Percentiles rank a stretch among this genome's conserved stretches.
Evolutionary conservation across 2,113 vertebrate genomes (phyloP).

Genomic region (Bos javanicus): DNA sequence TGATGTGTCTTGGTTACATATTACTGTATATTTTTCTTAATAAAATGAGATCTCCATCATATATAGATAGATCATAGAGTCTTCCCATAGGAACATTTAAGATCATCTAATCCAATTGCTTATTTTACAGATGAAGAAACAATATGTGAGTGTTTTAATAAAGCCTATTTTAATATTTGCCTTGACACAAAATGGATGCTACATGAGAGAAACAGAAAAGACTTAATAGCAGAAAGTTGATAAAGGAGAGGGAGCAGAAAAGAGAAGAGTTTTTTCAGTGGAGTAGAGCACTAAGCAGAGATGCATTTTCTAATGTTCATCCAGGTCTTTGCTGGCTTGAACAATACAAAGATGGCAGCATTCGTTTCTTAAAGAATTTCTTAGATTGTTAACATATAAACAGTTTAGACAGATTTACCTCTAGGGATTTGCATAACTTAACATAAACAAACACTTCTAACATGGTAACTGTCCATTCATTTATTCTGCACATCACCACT

Average conservation of each 20-base stretch:
- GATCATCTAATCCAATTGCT: not conserved
- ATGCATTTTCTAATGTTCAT: not conserved
- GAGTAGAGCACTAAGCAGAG: not conserved
- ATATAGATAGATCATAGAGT: slow-evolving; percentile 10
- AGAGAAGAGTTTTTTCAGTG: not conserved
- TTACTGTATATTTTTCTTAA: not conserved
- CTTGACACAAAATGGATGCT: not conserved
- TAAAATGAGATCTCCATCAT: slow-evolving; percentile 16
- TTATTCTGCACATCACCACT: not conserved
- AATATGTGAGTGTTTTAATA: slow-evolving; percentile 33
- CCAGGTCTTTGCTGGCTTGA: not conserved
- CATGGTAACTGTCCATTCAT: not conserved
- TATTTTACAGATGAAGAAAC: slow-evolving; percentile 37
- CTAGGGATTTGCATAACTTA: not conserved
- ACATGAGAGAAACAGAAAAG: not conserved
- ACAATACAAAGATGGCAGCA: slow-evolving; percentile 7
- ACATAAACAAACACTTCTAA: not conserved
- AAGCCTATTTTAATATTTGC: slow-evolving; percentile 3
- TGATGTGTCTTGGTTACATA: not conserved
- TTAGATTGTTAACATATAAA: slow-evolving; percentile 17
- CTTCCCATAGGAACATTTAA: not conserved
- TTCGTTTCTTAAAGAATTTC: not conserved
- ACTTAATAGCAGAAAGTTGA: not conserved
- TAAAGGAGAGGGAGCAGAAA: not conserved
- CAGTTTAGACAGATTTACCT: not conserved